Conservation (phyloP, 64 coral and sea anemone species). For the Actinia tenebrosa region DNA sequence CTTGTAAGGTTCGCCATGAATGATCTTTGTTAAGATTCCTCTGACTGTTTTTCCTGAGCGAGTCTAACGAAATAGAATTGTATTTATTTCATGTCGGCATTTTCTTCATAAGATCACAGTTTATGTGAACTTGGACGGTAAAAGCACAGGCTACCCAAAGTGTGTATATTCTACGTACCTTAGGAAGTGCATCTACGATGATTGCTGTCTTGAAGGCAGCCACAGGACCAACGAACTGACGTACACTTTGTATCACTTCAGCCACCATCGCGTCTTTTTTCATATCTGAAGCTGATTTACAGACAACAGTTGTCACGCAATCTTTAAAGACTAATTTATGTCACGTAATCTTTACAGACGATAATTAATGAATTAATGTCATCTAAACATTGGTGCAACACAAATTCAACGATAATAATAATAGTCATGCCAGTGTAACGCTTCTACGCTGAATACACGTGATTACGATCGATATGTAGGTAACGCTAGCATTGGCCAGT, state of each 20-base stretch:
- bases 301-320: neutral
- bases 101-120: too few relatives aligned
- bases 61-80: conserved; percentile 40
- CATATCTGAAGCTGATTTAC: conserved; percentile 32
- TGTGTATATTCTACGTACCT: conserved; percentile 32
- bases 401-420: too few relatives aligned
- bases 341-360: neutral
- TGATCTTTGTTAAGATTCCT: conserved; percentile 65
- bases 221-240: conserved; percentile 72
- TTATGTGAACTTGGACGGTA: too few relatives aligned
- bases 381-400: neutral
- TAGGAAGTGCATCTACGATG: conserved; percentile 76
- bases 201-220: conserved; percentile 86
- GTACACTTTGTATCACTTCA: conserved; percentile 66
- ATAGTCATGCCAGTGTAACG: too few relatives aligned
- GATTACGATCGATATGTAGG: too few relatives aligned
- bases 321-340: neutral
- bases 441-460: too few relatives aligned
- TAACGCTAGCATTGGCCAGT: too few relatives aligned
- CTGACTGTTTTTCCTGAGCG: conserved; percentile 86
- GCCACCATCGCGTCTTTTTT: conserved; percentile 54
- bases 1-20: conserved; percentile 75
- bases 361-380: neutral
- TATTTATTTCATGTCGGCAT: neutral
- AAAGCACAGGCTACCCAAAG: neutral